Conservation (phyloP, 2,888 invertebrate genomes). For the Andrena chrysosceles region DNA sequence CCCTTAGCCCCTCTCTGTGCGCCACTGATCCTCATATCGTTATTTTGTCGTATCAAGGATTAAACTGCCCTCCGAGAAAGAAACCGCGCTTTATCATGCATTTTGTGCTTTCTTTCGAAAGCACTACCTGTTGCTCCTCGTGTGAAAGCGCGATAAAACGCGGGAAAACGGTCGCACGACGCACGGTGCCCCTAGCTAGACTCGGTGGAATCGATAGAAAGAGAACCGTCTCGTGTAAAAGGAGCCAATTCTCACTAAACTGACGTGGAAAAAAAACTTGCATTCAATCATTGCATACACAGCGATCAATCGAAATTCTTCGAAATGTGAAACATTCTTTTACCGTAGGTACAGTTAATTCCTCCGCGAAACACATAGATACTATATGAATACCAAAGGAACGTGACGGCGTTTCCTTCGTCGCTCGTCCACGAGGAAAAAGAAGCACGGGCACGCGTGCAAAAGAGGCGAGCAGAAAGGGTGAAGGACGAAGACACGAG, state of each 20-base stretch:
- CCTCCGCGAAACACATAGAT: background rate
- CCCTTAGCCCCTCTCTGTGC: no score
- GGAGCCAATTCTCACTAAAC: background rate
- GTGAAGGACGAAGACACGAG: slow-evolving; percentile 51
- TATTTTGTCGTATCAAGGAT: background rate
- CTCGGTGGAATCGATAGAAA: slow-evolving; percentile 18
- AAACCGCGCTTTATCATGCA: slow-evolving; percentile 5
- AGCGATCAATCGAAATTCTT: no score
- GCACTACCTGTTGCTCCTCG: slow-evolving; percentile 53
- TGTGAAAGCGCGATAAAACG: slow-evolving; percentile 70
- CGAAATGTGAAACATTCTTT: no score
- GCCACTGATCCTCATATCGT: background rate
- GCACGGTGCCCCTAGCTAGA: slow-evolving; percentile 24
- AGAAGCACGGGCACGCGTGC: slow-evolving; percentile 29
- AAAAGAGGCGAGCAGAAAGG: slow-evolving; percentile 48
- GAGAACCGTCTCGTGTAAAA: background rate
- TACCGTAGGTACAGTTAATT: no score
- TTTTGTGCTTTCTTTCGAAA: slow-evolving; percentile 55
- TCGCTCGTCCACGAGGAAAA: slow-evolving; percentile 15
- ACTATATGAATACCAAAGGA: background rate
- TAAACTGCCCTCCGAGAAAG: slow-evolving; percentile 14
- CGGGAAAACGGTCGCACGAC: slow-evolving; percentile 44
- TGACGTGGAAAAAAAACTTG: no score
- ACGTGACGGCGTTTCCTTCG: background rate
- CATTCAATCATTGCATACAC: no score